Evolutionary conservation across 2,113 vertebrate genomes (phyloP).

Genomic region (Eclectus roratus): DNA sequence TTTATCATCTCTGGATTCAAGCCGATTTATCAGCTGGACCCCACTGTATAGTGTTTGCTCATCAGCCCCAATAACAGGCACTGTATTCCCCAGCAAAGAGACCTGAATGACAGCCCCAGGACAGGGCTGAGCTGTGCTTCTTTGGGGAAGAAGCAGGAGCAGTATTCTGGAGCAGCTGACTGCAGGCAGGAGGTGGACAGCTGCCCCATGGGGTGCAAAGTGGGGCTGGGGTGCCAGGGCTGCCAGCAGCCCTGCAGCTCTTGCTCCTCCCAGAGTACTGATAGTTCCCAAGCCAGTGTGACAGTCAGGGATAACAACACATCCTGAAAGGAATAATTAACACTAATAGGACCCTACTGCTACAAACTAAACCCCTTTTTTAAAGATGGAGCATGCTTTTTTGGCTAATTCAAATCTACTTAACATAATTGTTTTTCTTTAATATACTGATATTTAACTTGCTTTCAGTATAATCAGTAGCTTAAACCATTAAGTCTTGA

Average conservation of each 20-base stretch:
- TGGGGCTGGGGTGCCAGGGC: fast-evolving
- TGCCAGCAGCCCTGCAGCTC: not conserved
- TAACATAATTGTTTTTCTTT: not conserved
- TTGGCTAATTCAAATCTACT: not conserved
- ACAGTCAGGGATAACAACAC: not conserved
- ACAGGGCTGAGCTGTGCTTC: not conserved
- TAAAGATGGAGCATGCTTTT: not conserved
- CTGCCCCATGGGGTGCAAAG: not conserved
- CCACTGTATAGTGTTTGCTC: not conserved
- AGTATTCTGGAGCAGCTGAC: not conserved
- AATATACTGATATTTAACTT: not conserved
- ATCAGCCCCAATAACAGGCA: not conserved
- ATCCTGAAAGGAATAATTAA: not conserved
- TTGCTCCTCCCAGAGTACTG: not conserved
- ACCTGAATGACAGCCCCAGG: not conserved
- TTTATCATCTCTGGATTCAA: not conserved
- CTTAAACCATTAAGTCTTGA: not conserved
- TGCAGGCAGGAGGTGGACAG: not conserved
- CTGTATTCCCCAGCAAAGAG: not conserved
- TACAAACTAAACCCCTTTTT: not conserved
- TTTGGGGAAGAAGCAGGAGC: not conserved
- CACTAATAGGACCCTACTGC: not conserved
- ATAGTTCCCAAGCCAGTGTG: not conserved
- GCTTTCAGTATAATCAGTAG: not conserved
- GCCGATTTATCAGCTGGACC: not conserved